Evolutionary conservation across 1,140 invertebrate genomes (phyloP).

Genomic region (Luehdorfia chinensis): DNA sequence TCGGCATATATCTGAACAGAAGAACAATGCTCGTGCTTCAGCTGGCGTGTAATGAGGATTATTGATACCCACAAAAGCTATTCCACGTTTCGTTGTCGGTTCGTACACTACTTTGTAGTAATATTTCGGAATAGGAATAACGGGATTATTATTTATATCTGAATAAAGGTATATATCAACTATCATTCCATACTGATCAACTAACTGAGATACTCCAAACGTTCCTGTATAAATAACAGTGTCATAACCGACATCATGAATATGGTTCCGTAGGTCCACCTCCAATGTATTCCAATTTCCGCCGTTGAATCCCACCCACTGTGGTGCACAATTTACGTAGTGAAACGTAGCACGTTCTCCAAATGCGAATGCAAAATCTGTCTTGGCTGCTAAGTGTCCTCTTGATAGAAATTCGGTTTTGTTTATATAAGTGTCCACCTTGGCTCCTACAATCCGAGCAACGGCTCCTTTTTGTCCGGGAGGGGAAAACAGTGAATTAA

Average conservation of each 20-base stretch:
- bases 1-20: conserved; percentile 56
- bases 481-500: conserved; percentile 49
- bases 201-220: conserved; percentile 63
- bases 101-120: conserved; percentile 78
- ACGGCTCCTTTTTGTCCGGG: conserved; percentile 44
- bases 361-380: conserved; percentile 81
- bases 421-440: conserved; percentile 42
- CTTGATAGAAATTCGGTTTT: conserved; percentile 70
- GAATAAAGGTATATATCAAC: conserved; percentile 68
- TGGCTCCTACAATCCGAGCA: conserved; percentile 38
- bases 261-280: conserved; percentile 61
- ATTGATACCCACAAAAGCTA: conserved; percentile 75
- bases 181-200: conserved; percentile 51
- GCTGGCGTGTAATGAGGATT: conserved; percentile 62
- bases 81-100: conserved; percentile 47
- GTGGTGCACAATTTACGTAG: conserved; percentile 81
- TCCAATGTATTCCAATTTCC: conserved; percentile 81
- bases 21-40: conserved; percentile 46
- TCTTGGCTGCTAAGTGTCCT: conserved; percentile 83
- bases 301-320: conserved; percentile 82
- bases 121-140: conserved; percentile 71
- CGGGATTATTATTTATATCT: conserved; percentile 53
- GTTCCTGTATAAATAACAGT: conserved; percentile 77
- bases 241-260: conserved; percentile 46
- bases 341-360: conserved; percentile 82